These are phyloP conservation scores for Theocolax elegans DNA, from an alignment of 1,140 invertebrate genomes.

Conservation along the genomic window DNA sequence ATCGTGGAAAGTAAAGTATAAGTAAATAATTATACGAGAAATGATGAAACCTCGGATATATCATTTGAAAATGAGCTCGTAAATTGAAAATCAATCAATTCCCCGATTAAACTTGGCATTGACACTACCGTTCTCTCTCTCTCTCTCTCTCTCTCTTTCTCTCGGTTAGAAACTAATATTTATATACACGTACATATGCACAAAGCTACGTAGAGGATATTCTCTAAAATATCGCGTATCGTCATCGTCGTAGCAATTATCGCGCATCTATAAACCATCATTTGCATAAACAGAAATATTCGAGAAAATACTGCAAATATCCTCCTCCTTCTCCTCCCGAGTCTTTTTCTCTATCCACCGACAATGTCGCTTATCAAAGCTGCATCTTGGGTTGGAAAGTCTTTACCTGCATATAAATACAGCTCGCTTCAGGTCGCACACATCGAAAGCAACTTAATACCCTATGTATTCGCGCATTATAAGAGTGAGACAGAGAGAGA, in stretches of 20 bases:
- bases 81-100: slow-evolving; percentile 22
- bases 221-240: not conserved
- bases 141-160: not conserved
- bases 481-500: not conserved
- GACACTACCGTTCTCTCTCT: not conserved
- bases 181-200: not conserved
- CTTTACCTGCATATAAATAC: slow-evolving; percentile 7
- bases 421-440: not conserved
- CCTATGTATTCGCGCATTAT: slow-evolving; percentile 1
- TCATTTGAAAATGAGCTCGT: too few species aligned
- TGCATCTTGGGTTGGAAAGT: slow-evolving; percentile 12
- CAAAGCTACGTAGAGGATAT: not conserved
- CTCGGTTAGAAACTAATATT: not conserved
- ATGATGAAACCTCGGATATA: too few species aligned
- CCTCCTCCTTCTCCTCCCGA: not conserved
- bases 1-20: too few species aligned
- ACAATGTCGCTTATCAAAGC: slow-evolving; percentile 31
- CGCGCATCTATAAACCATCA: slow-evolving; percentile 1
- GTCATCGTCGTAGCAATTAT: slow-evolving; percentile 19
- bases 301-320: not conserved
- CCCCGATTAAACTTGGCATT: not conserved
- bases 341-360: not conserved
- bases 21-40: too few species aligned
- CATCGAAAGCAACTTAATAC: not conserved
- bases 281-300: slow-evolving; percentile 31